Percentiles rank a stretch among this genome's conserved stretches.
These are phyloP conservation scores for Lagopus leucura DNA, from an alignment of 2,113 vertebrate species.

Conservation along the genomic window DNA sequence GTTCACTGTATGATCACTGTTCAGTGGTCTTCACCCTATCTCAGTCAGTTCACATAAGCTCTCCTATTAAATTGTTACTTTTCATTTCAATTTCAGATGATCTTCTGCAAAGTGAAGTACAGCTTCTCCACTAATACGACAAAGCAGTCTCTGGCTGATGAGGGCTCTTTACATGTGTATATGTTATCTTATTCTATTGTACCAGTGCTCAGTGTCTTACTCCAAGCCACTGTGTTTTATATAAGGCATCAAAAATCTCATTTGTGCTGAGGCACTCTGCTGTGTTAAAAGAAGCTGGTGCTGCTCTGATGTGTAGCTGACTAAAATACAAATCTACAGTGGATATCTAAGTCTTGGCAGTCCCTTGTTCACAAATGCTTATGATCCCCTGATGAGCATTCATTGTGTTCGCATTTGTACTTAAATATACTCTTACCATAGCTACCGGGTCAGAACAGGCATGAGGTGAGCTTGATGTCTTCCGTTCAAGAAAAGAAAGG, in stretches of 20 bases:
- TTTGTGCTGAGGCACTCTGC: neutral
- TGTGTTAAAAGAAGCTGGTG: neutral
- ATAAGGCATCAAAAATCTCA: neutral
- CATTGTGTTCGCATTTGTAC: neutral
- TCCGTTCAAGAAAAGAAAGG: no score
- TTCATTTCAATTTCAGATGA: neutral
- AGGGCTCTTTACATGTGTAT: neutral
- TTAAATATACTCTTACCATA: neutral
- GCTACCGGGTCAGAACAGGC: neutral
- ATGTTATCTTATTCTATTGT: neutral
- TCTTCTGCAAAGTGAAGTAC: neutral
- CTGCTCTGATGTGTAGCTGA: neutral
- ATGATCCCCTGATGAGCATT: neutral
- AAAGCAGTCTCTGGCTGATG: neutral
- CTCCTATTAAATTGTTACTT: neutral
- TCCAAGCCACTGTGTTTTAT: fast-evolving
- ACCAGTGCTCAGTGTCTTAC: fast-evolving
- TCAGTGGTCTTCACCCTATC: neutral
- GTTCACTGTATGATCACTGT: neutral
- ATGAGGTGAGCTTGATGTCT: neutral
- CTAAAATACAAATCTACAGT: neutral
- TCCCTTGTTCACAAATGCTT: neutral
- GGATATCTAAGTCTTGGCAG: neutral
- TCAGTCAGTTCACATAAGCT: neutral
- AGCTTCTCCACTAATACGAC: neutral